These are phyloP conservation scores for Drosophila navojoa DNA, from an alignment of 1,140 invertebrate species.

Conservation along the genomic window DNA sequence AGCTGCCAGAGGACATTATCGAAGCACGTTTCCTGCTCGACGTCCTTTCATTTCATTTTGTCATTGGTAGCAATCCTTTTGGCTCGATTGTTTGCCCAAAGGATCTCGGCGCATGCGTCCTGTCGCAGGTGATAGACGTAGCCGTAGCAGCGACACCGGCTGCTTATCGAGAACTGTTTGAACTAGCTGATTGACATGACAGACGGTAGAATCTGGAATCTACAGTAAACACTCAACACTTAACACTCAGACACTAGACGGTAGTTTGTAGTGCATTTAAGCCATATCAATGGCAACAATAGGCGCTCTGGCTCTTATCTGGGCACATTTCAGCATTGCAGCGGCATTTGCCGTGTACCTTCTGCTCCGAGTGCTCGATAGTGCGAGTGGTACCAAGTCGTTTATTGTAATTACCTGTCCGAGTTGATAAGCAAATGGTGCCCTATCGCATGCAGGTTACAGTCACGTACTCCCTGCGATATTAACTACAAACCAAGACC, in stretches of 20 bases:
- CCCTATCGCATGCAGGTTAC: constrained; percentile 10
- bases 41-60: constrained; percentile 6
- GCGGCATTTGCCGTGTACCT: not conserved
- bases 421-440: constrained; percentile 25
- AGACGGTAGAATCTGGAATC: constrained; percentile 18
- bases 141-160: constrained; percentile 8
- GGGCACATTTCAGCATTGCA: constrained; percentile 3
- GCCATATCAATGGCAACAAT: constrained; percentile 8
- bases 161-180: constrained; percentile 48
- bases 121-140: constrained; percentile 43
- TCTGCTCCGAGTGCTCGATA: constrained; percentile 17
- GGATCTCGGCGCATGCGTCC: constrained; percentile 31
- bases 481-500: not conserved
- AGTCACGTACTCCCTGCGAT: constrained; percentile 32
- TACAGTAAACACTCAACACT: constrained; percentile 11
- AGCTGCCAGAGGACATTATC: constrained; percentile 51
- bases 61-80: constrained; percentile 31
- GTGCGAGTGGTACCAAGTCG: constrained; percentile 18
- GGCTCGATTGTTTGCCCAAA: constrained; percentile 32
- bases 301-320: constrained; percentile 23
- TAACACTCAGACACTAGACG: constrained; percentile 11
- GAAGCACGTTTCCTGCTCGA: constrained; percentile 27
- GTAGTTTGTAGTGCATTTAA: constrained; percentile 22
- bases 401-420: constrained; percentile 23
- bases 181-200: constrained; percentile 35